These are phyloP conservation scores for Drosophila borealis DNA, from an alignment of 2,888 invertebrate genomes.

Conservation along the genomic window DNA sequence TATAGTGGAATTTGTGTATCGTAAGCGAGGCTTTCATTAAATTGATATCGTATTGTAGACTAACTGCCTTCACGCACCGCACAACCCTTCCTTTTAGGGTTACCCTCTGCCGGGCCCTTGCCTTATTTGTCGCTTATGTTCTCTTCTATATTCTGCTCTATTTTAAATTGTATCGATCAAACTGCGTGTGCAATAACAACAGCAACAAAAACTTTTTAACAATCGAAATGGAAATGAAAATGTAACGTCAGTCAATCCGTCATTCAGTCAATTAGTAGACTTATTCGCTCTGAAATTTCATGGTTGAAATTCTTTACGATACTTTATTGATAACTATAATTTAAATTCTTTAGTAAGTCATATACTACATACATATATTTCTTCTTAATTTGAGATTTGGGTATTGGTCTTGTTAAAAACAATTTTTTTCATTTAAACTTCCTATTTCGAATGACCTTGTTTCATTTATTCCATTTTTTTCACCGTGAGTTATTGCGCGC, in stretches of 20 bases:
- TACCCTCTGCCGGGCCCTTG: not conserved
- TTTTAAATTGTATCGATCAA: constrained; percentile 74
- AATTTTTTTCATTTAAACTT: constrained; percentile 45
- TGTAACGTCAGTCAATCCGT: constrained; percentile 1
- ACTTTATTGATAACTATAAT: not conserved
- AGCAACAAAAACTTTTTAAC: constrained; percentile 15
- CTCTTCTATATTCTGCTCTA: constrained; percentile 39
- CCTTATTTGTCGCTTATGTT: not conserved
- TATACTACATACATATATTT: not conserved
- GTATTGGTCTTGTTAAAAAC: constrained; percentile 30
- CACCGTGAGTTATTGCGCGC: constrained; percentile 4
- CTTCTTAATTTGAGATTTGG: not conserved
- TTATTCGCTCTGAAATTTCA: not conserved
- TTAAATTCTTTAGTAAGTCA: not conserved
- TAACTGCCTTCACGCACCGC: no score
- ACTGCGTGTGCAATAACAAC: constrained; percentile 52
- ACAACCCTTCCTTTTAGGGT: no score
- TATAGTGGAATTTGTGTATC: no score
- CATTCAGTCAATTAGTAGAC: not conserved
- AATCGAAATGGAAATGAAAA: constrained; percentile 30
- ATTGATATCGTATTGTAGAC: no score
- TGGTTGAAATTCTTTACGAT: constrained; percentile 41
- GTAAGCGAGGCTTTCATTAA: no score
- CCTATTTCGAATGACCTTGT: constrained; percentile 38
- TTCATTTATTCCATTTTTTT: constrained; percentile 23